phyloP scores from a whole-genome alignment of 2,888 invertebrate genomes.

The Dichetophora obliterata region DNA sequence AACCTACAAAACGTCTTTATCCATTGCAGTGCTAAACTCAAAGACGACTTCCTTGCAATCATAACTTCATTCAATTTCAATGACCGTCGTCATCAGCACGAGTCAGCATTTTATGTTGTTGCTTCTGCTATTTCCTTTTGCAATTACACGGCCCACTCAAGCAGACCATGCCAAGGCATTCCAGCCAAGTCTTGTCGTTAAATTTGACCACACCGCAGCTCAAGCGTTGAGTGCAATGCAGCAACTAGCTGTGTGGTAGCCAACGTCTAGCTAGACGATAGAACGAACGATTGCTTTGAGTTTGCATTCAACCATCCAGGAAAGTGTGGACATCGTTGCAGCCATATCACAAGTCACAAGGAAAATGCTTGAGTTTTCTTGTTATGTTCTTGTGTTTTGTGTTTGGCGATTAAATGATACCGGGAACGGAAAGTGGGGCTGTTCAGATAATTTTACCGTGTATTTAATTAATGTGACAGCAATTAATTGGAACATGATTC shows the following conservation, averaged over 20 bases:
- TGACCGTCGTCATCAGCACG: constrained; percentile 24
- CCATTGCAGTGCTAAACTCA: background rate
- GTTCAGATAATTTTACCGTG: background rate
- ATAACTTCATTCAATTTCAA: constrained; percentile 22
- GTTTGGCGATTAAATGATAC: background rate
- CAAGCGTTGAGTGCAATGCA: constrained; percentile 22
- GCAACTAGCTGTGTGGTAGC: constrained; percentile 31
- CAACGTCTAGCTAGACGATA: background rate
- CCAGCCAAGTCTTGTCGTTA: constrained; percentile 10
- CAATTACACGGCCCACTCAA: constrained; percentile 34
- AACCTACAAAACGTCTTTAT: constrained; percentile 26
- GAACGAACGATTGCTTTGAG: background rate
- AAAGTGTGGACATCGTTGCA: constrained; percentile 31
- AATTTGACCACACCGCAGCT: constrained; percentile 23
- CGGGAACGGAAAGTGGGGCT: background rate
- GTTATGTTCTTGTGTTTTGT: constrained; percentile 20
- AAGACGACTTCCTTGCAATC: background rate
- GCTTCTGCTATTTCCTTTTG: constrained; percentile 24
- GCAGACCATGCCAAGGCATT: background rate
- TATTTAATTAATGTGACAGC: constrained; percentile 42
- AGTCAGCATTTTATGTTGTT: constrained; percentile 8
- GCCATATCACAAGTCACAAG: constrained; percentile 20
- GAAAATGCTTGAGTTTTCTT: constrained; percentile 21
- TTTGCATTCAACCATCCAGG: background rate
- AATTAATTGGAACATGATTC: constrained; percentile 40